Base-by-base conservation (phyloP, 2,888 invertebrate genomes). In the Napeogenes sylphis region DNA sequence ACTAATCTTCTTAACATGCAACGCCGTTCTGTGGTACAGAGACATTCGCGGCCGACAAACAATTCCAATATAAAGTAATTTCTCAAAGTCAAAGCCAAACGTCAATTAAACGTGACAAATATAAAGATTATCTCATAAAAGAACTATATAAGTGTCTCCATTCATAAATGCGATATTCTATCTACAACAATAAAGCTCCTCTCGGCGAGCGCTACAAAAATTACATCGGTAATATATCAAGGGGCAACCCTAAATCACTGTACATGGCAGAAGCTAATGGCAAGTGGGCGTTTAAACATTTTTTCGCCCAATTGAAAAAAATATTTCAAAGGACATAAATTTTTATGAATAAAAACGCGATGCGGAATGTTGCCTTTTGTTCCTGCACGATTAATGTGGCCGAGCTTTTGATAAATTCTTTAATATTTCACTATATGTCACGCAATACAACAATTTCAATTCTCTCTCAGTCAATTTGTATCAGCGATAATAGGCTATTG, bases 211-310 rank as follows among this genome's bases (percentile, higher is more conserved):
- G 62, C 35, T 30, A 57, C 51, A 59, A 68, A 69, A 63, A 62
- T 61, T 58, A 64, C 55, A 56, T 45, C 57, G 56, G 61, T 53
- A 67, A 67, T 63, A 82, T 79, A 75, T 80, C 78, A 79, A 68
- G 68, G 65, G 72, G 59, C 77, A 74, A 64, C 78, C 74, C 71
- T 83, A 81, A 82, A 83, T 85, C 85, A 82, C 79, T 76, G 77
- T 74, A 76, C 75, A 74, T 74, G 78, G 79, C 80, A 77, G 75
- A 71, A 73, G 73, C 75, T 81, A 83, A 84, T 83, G 81, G 80
- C 76, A 79, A 77, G 76, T 75, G 73, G 65, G 72, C 73, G 73
- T 75, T 82, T 75, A 77, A 80, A 77, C 73, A 73, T 79, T 81
- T 79, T 76, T 77, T 75, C 67, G 72, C 70, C 68, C 78, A 77